A percentile compares a stretch with the other conserved stretches of the same genome.
Evolutionary conservation across 1,140 invertebrate genomes (phyloP).

Genomic region (Nilaparvata lugens): DNA sequence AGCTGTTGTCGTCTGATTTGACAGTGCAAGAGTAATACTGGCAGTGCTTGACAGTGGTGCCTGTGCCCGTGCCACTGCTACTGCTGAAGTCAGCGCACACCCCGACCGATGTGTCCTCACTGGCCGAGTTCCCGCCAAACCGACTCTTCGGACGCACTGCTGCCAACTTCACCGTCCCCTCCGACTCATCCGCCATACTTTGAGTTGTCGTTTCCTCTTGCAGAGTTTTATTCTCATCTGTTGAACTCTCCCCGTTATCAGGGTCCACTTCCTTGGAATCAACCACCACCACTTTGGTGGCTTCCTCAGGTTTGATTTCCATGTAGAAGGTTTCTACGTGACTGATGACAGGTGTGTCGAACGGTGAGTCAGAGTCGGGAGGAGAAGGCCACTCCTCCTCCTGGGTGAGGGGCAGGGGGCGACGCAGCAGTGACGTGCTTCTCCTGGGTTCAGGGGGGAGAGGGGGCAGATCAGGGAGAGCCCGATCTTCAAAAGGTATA

Average conservation of each 20-base stretch:
- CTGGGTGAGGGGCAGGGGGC: constrained; percentile 32
- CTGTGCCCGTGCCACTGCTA: constrained; percentile 26
- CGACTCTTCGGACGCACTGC: constrained; percentile 56
- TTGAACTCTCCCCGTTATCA: constrained; percentile 24
- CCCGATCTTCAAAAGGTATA: constrained; percentile 19
- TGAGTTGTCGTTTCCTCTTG: constrained; percentile 37
- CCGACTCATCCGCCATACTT: constrained; percentile 29
- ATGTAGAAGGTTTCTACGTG: constrained; percentile 78
- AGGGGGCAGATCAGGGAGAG: constrained; percentile 26
- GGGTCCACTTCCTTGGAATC: constrained; percentile 24
- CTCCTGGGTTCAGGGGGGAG: constrained; percentile 19
- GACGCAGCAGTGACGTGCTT: constrained; percentile 22
- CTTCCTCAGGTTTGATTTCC: constrained; percentile 59
- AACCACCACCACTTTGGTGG: constrained; percentile 55
- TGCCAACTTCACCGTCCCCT: constrained; percentile 65
- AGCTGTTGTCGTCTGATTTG: constrained; percentile 26
- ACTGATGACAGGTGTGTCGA: constrained; percentile 54
- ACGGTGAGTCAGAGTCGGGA: constrained; percentile 54
- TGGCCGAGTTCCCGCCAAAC: constrained; percentile 51
- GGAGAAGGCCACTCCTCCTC: constrained; percentile 58
- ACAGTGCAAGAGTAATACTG: constrained; percentile 23
- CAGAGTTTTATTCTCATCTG: constrained; percentile 35
- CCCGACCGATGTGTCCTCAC: constrained; percentile 74
- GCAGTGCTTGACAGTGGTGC: constrained; percentile 26
- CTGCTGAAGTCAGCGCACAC: constrained; percentile 70